Conservation (phyloP, 2,797 vertebrate genomes). For the Microchirus variegatus region DNA sequence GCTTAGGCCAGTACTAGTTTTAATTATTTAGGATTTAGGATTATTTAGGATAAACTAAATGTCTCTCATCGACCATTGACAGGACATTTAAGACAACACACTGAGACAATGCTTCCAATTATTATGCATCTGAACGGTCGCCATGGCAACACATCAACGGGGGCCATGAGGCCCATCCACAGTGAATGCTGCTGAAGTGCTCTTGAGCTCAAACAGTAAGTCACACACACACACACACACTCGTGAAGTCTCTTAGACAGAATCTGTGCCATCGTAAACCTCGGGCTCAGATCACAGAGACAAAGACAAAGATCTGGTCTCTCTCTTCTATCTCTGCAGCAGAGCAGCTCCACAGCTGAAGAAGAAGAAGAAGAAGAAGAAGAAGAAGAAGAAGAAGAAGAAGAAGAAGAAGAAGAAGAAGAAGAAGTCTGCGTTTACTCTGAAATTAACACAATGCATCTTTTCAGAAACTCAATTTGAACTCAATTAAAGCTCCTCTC, state of each 20-base stretch:
- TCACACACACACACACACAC: neutral
- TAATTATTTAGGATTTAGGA: too few species aligned
- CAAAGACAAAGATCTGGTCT: conserved; percentile 46
- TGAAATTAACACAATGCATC: conserved; percentile 72
- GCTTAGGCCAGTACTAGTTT: too few species aligned
- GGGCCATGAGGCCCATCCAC: neutral
- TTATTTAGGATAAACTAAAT: too few species aligned
- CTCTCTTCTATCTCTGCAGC: conserved; percentile 49
- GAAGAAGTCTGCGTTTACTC: conserved; percentile 70
- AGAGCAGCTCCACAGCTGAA: conserved; percentile 33
- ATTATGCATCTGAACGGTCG: neutral
- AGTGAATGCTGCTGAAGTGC: neutral
- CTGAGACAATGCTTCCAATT: neutral
- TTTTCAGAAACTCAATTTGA: conserved; percentile 76
- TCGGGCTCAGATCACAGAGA: conserved; percentile 31
- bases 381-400: too few species aligned
- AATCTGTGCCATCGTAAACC: conserved; percentile 33
- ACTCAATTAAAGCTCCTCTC: conserved; percentile 76
- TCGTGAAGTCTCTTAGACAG: neutral
- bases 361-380: too few species aligned
- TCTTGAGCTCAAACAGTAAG: neutral
- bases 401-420: too few species aligned
- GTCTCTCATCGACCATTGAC: too few species aligned
- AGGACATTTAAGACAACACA: too few species aligned
- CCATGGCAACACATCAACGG: neutral